Conservation (phyloP, 2,888 invertebrate species). For the Tetranychus piercei region DNA sequence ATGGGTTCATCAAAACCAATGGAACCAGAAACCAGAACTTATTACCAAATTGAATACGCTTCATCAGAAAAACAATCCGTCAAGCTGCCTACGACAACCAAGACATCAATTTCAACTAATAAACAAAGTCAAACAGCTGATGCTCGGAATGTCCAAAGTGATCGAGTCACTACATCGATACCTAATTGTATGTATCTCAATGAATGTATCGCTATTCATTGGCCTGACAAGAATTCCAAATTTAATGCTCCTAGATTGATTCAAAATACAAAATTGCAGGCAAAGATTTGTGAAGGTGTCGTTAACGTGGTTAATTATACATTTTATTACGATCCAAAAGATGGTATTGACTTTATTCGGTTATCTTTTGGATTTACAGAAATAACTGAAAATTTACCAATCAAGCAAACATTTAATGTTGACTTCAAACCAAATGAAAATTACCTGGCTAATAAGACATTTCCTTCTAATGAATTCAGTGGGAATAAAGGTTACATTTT, state of each 20-base stretch:
- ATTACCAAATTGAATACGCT: not conserved
- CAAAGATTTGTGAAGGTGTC: not conserved
- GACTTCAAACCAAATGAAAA: not conserved
- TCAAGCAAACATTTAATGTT: not conserved
- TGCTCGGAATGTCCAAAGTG: not conserved
- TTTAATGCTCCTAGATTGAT: not conserved
- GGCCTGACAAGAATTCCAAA: not conserved
- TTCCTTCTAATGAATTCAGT: slow-evolving; percentile 34
- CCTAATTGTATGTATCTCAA: not conserved
- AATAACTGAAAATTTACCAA: not conserved
- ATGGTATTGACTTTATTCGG: not conserved
- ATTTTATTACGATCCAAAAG: not conserved
- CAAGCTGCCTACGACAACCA: not conserved
- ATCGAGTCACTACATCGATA: not conserved
- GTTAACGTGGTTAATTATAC: not conserved
- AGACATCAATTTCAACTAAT: not conserved
- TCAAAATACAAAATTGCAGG: not conserved
- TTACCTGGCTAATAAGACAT: not conserved
- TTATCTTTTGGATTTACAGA: not conserved
- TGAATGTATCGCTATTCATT: not conserved
- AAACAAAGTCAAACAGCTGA: not conserved
- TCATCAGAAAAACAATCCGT: not conserved
- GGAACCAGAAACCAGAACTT: not conserved
- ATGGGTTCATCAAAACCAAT: not conserved
- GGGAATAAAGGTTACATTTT: slow-evolving; percentile 56